Percentiles rank a stretch among this genome's conserved stretches.
Evolutionary conservation across 2,113 vertebrate species (phyloP).

Genomic region (Chelonoidis abingdonii): DNA sequence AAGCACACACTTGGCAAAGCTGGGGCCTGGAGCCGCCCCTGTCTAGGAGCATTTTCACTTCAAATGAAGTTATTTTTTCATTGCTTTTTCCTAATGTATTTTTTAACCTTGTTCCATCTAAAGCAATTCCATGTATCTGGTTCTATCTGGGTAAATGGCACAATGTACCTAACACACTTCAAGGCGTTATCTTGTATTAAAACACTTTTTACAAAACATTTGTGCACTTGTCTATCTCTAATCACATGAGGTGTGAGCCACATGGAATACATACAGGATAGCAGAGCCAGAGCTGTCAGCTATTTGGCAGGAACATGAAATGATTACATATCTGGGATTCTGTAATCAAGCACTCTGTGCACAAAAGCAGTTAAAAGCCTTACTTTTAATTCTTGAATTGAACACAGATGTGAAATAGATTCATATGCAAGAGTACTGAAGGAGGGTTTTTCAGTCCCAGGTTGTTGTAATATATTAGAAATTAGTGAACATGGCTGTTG

Average conservation of each 20-base stretch:
- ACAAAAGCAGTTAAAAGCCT: background rate
- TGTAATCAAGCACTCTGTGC: background rate
- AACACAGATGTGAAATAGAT: background rate
- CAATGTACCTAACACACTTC: background rate
- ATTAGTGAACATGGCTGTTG: background rate
- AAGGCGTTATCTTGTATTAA: background rate
- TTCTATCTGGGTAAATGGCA: background rate
- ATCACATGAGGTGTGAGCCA: background rate
- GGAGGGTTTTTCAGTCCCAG: no score
- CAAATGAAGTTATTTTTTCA: background rate
- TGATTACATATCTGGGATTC: background rate
- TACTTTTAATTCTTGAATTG: background rate
- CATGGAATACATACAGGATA: background rate
- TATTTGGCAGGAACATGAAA: background rate
- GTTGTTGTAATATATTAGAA: background rate
- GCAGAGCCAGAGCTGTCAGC: background rate
- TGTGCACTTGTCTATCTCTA: background rate
- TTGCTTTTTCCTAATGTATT: accelerated
- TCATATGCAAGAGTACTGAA: background rate
- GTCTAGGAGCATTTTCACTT: conserved; percentile 41
- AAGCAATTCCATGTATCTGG: background rate
- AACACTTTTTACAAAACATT: background rate
- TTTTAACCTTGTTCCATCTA: background rate
- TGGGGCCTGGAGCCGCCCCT: no score
- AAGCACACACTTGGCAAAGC: no score